Evolutionary conservation across 1,140 invertebrate genomes (phyloP).

Genomic region (Rhopalosiphum padi): DNA sequence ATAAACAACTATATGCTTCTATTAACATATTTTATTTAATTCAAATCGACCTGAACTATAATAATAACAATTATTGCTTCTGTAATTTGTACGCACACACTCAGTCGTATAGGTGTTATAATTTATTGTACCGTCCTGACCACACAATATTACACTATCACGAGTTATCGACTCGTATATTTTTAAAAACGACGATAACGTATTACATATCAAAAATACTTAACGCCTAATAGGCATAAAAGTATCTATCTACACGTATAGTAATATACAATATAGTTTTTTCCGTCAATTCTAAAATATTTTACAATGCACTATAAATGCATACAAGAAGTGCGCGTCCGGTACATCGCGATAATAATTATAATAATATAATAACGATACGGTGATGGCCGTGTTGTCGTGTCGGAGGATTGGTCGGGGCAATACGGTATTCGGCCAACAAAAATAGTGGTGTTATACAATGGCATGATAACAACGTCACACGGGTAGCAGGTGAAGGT

Average conservation of each 20-base stretch:
- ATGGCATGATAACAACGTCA: background rate
- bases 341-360: background rate
- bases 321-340: background rate
- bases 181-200: too few relatives aligned
- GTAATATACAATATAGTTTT: background rate
- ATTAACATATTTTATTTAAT: background rate
- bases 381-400: too few relatives aligned
- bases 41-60: background rate
- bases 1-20: background rate
- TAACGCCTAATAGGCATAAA: background rate
- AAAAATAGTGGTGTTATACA: background rate
- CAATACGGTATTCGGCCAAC: background rate
- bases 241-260: too few relatives aligned
- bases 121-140: background rate
- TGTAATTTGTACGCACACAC: background rate
- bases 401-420: background rate
- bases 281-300: background rate
- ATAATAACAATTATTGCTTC: background rate
- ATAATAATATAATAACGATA: background rate
- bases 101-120: background rate
- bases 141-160: background rate
- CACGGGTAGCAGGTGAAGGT: background rate
- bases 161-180: background rate
- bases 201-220: background rate
- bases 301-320: background rate